phyloP scores from a whole-genome alignment of 1,140 invertebrate genomes.

The Gryon sp. region DNA sequence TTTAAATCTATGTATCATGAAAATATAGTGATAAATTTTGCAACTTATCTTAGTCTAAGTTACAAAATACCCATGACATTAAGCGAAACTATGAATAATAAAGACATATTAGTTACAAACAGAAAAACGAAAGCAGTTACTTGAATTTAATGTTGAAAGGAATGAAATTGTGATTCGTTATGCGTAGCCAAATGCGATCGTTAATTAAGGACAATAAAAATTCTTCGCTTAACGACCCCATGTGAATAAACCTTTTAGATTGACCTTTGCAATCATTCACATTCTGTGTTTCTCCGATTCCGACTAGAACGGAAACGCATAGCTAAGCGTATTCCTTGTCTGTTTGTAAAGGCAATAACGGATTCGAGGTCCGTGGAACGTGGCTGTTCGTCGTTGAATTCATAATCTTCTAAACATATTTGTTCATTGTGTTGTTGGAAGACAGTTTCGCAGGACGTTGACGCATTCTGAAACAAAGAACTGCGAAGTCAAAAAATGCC shows the following conservation, averaged over 20 bases:
- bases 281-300: conserved; percentile 64
- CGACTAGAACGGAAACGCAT: conserved; percentile 66
- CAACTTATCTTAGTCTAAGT: too few relatives aligned
- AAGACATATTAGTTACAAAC: too few relatives aligned
- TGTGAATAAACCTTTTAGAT: conserved; percentile 56
- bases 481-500: background rate
- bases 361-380: conserved; percentile 65
- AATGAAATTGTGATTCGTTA: conserved; percentile 10
- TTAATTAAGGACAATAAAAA: conserved; percentile 59
- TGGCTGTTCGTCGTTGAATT: conserved; percentile 61
- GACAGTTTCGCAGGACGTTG: conserved; percentile 50
- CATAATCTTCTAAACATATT: conserved; percentile 65
- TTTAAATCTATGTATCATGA: too few relatives aligned
- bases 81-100: too few relatives aligned
- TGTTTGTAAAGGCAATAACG: conserved; percentile 67
- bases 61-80: too few relatives aligned
- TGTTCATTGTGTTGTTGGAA: conserved; percentile 62
- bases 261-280: conserved; percentile 65
- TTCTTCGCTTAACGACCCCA: conserved; percentile 43
- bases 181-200: conserved; percentile 13
- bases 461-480: conserved; percentile 46
- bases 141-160: too few relatives aligned
- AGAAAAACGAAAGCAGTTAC: too few relatives aligned
- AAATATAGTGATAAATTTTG: too few relatives aligned
- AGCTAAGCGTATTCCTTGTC: conserved; percentile 64